Base-by-base conservation (phyloP, 2,113 vertebrate genomes). In the Bolborhynchus lineola region DNA sequence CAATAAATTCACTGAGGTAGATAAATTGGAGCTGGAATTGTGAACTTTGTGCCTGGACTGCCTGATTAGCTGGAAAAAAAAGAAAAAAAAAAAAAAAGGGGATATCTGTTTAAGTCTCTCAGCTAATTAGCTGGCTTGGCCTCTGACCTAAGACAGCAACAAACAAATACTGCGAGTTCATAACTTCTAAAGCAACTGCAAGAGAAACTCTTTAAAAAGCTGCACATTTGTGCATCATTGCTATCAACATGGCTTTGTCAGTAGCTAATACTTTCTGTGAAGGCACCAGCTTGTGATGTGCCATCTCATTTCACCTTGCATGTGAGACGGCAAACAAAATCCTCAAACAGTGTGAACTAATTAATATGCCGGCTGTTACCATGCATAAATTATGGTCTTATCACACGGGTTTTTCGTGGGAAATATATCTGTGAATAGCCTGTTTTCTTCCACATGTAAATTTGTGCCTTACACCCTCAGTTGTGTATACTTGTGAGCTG, bases 401-500 rank as follows among this genome's bases (percentile, higher is more conserved):
- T 98, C 98, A 98, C 98, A 97, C 97, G 86, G 98, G 98, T 95
- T 97, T 97, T 98, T 97, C 95, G 97, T 98, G 98, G 97, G 97
- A 97, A 97, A 97, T 98, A 97, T 97, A 98, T 98, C 98, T 98
- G 98, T 99, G 98, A 98, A 98, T 98, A 98, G 98, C 98, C 98
- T 99, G 98, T 98, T 99, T 98, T 98, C 98, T 98, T 99, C 99
- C 99, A 99, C 99, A 98, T 99, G 99, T 99, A 99, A 99, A 99
- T 99, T 98, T 99, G 99, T 99, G 99, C 99, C 99, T 99, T 99
- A 99, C 99, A 98, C 99, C 99, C 97, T 98, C 96, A 99, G 98
- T 99, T 99, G 99, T 99, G 98, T 99, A 98, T 98, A 98, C 98
- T 98, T 99, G 98, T 99, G 98, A 99, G 98, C 97, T 98, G 98